Evolutionary conservation across 2,113 vertebrate genomes (phyloP), one percentile per base, ranked within the genome.

Genomic region (Azemiops feae): DNA sequence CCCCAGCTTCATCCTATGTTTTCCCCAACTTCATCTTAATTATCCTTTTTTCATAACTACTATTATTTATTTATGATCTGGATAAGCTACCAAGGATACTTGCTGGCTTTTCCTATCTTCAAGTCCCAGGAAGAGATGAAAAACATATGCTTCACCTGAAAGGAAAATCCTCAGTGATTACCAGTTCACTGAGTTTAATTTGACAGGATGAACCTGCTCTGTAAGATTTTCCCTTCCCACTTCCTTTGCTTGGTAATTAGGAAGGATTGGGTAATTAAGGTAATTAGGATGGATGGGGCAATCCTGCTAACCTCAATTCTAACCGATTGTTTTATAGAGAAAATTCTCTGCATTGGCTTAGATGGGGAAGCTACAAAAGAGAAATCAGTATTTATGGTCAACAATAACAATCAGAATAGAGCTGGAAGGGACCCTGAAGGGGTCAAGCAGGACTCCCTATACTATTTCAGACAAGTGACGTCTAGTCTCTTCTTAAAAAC

Each of bases 281-380:
- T 9, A 50, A 50, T 50, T 50, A 50, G 47, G 94, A 91, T 92
- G 95, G 87, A 88, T 92, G 95, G 91, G 92, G 91, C 6, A 91
- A 91, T 94, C n/a, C 96, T 86, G 92, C 96, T 96, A 96, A 85
- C 95, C 95, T 95, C 0, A 11, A 94, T 94, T 95, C 95, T 89
- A 53, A 94, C 94, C 95, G 95, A 95, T 93, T 91, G 47, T 93
- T 95, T 96, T 81, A 95, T 1, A 0, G 95, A 92, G 95, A 95
- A 87, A 88, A 92, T 92, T 93, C 94, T 95, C 64, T 6, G 53
- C 60, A 93, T 87, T 52, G 93, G 94, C 94, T 94, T 27, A 92
- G 95, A 64, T 94, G 92, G 0, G 89, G 86, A 94, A 74, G 89
- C 89, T 91, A 89, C 47, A 47, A n/a, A 4, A 25, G 74, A 54